Evolutionary conservation across 2,797 vertebrate species (phyloP).

Genomic region (Sciurus carolinensis): DNA sequence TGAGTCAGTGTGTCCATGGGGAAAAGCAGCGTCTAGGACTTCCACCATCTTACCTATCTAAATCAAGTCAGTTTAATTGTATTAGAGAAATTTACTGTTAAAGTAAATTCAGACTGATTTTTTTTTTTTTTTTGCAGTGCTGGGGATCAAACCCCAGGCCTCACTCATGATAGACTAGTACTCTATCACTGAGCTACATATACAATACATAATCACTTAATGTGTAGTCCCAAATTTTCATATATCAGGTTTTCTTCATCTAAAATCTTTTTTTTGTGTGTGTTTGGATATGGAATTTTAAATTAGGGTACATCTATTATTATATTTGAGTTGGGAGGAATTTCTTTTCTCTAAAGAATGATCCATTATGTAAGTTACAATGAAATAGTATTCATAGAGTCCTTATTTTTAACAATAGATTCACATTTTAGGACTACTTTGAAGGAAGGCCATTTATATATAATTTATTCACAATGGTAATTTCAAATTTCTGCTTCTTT

Average conservation of each 20-base stretch:
- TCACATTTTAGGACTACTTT: conserved; percentile 40
- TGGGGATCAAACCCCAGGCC: too few species aligned
- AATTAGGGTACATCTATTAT: conserved; percentile 43
- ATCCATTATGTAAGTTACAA: conserved; percentile 49
- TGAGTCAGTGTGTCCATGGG: not conserved
- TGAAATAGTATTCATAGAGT: not conserved
- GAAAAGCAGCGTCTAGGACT: too few species aligned
- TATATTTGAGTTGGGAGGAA: conserved; percentile 34
- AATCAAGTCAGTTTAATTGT: not conserved
- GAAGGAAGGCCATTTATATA: not conserved
- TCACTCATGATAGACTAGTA: too few species aligned
- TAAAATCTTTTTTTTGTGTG: not conserved
- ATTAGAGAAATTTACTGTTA: conserved; percentile 19
- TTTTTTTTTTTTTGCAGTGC: too few species aligned
- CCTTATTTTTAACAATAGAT: conserved; percentile 43
- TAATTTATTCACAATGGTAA: conserved; percentile 54
- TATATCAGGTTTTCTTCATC: conserved; percentile 46
- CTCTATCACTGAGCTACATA: too few species aligned
- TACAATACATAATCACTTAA: conserved; percentile 3
- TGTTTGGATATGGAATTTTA: conserved; percentile 46
- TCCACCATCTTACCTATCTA: not conserved
- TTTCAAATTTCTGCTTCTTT: conserved; percentile 18
- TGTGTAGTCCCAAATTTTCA: not conserved
- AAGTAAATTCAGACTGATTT: not conserved
- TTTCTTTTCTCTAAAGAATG: conserved; percentile 52